Evolutionary conservation across 2,888 invertebrate genomes (phyloP), one percentile per base, ranked within the genome.

Genomic region (Panzeria rudis): DNA sequence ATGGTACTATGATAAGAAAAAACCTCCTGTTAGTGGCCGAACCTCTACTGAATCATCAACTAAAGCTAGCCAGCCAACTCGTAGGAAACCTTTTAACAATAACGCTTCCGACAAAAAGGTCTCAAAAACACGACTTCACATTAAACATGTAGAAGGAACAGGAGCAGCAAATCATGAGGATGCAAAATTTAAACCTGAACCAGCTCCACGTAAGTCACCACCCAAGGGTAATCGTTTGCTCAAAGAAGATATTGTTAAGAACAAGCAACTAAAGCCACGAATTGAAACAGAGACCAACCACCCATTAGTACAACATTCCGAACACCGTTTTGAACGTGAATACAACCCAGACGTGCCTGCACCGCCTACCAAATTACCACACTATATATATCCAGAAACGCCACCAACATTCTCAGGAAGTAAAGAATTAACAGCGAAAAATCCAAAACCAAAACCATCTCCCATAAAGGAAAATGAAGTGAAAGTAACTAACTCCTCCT

Each of bases 291-390:
- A 94, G 89, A 93, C 91, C 89, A 95, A 94, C 66, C 96, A 96
- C 92, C 96, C 96, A 3, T 92, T 96, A 71, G 92, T 96, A 23
- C 96, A 96, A 89, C 96, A 97, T 92, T 96, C 96, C 0, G 96
- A 96, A 89, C 95, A 96, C 90, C 94, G 96, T 82, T 96, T 95
- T 89, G 96, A 96, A 90, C 94, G 94, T 77, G 94, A 94, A 76
- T 91, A 91, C 77, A 90, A 89, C 3, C 86, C 91, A 2, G 92
- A 92, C 38, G 90, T 92, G 9, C 91, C 92, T 20, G 62, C 94
- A 44, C 94, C 94, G 88, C 94, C 94, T 9, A 94, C 94, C 15
- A 94, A 94, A 89, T 93, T 95, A 87, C 94, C 95, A 52, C 94
- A 95, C 90, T 95, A 94, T 88, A 92, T 95, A 90, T 94, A 94